Base-by-base conservation (phyloP, 2,888 invertebrate species). In the Doris montereyensis region DNA sequence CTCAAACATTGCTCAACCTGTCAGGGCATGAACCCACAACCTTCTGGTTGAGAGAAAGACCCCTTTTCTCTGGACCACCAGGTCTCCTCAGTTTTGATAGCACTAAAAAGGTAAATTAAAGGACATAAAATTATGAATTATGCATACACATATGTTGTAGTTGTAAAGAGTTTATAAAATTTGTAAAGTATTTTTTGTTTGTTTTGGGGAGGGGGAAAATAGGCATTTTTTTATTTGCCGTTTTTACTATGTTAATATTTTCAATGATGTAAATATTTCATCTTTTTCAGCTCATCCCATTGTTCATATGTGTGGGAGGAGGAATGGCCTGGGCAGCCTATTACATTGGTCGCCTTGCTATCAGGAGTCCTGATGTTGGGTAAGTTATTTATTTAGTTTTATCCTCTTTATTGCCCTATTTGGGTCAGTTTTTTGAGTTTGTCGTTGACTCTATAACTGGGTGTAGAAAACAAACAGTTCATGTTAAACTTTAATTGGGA, bases 351-450 rank as follows among this genome's bases (percentile, higher is more conserved):
- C 94, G 97, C 75, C 92, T 96, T 84, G 96, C 96, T 62, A 89
- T 93, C 0, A 94, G 94, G 85, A 95, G 94, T 88, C 97, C 97
- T n/a, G 97, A 97, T 89, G 96, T 97, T 41, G 83, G 86, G 89
- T 89, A 81, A 82, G 85, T 81, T 32, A 58, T n/a, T 2, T 34
- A 10, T 67, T 60, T 1, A 21, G 67, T 52, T n/a, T n/a, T n/a
- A n/a, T n/a, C n/a, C n/a, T n/a, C n/a, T n/a, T n/a, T n/a, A n/a
- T n/a, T n/a, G n/a, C n/a, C n/a, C n/a, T n/a, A n/a, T n/a, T n/a
- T n/a, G n/a, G n/a, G n/a, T n/a, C n/a, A n/a, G n/a, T n/a, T n/a
- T n/a, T n/a, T n/a, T n/a, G n/a, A n/a, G n/a, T n/a, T n/a, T n/a
- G n/a, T n/a, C n/a, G n/a, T n/a, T n/a, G n/a, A n/a, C n/a, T n/a